Evolutionary conservation across 2,888 invertebrate genomes (phyloP).

Genomic region (Tenthredo livida): DNA sequence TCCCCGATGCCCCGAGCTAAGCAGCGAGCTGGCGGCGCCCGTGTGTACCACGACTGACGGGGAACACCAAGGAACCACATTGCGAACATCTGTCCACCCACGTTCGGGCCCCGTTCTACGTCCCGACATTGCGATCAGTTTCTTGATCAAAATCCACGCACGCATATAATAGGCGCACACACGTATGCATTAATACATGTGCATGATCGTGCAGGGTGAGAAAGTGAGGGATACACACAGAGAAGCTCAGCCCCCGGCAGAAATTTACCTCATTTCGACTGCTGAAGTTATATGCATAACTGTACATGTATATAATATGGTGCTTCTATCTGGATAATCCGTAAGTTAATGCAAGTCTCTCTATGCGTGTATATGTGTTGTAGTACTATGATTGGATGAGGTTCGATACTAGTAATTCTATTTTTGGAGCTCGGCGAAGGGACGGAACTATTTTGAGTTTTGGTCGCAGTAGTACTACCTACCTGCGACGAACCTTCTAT

Average conservation of each 20-base stretch:
- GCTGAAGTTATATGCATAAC: background rate
- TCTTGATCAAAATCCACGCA: slow-evolving; percentile 10
- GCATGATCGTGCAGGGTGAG: background rate
- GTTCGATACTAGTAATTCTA: background rate
- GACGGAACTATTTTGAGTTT: background rate
- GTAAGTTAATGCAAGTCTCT: slow-evolving; percentile 3
- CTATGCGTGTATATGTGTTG: background rate
- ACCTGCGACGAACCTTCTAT: background rate
- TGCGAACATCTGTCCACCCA: slow-evolving; percentile 53
- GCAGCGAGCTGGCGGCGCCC: slow-evolving; percentile 10
- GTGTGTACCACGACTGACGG: slow-evolving; percentile 31
- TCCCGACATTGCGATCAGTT: slow-evolving; percentile 23
- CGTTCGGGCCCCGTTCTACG: slow-evolving; percentile 27
- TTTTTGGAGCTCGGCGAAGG: background rate
- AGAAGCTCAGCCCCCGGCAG: background rate
- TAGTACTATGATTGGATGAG: background rate
- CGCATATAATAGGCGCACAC: background rate
- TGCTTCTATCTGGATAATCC: slow-evolving; percentile 12
- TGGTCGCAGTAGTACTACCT: background rate
- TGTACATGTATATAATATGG: background rate
- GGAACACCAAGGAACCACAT: slow-evolving; percentile 34
- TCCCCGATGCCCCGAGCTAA: slow-evolving; percentile 39
- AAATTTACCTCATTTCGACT: background rate
- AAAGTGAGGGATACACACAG: background rate
- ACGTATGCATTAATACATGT: background rate